Conservation (phyloP, 2,888 invertebrate species). For the Yponomeuta malinellus region DNA sequence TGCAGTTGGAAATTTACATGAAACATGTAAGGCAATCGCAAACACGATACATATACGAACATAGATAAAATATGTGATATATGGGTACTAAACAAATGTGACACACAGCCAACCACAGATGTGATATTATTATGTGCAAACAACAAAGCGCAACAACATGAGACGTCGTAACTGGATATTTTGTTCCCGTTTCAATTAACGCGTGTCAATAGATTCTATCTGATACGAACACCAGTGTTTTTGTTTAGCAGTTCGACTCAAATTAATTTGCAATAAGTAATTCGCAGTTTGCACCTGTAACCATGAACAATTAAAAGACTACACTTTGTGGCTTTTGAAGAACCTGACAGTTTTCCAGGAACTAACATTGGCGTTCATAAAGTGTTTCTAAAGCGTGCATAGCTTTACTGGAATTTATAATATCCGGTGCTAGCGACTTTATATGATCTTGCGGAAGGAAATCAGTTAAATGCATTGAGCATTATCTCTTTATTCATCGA, state of each 20-base stretch:
- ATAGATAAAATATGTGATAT: too few relatives aligned
- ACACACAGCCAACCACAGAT: not conserved
- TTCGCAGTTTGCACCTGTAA: not conserved
- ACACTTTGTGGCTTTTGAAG: not conserved
- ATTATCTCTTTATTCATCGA: constrained; percentile 3
- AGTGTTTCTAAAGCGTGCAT: not conserved
- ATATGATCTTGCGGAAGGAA: constrained; percentile 4
- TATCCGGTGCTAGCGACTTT: constrained; percentile 5
- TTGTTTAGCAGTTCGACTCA: not conserved
- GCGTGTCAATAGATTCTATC: constrained; percentile 7
- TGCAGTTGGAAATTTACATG: not conserved
- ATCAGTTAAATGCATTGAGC: not conserved
- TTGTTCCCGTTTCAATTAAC: not conserved
- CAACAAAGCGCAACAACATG: not conserved
- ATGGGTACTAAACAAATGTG: not conserved
- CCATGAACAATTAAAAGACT: not conserved
- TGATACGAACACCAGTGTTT: not conserved
- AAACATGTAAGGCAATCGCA: not conserved
- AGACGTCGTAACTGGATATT: constrained; percentile 1
- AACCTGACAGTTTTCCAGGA: not conserved
- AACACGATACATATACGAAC: not conserved
- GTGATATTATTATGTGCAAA: not conserved
- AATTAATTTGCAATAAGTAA: not conserved
- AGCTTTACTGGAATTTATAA: not conserved
- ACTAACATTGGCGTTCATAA: constrained; percentile 1